Base-by-base conservation (phyloP, 2,888 invertebrate genomes). In the Melanchra persicariae region DNA sequence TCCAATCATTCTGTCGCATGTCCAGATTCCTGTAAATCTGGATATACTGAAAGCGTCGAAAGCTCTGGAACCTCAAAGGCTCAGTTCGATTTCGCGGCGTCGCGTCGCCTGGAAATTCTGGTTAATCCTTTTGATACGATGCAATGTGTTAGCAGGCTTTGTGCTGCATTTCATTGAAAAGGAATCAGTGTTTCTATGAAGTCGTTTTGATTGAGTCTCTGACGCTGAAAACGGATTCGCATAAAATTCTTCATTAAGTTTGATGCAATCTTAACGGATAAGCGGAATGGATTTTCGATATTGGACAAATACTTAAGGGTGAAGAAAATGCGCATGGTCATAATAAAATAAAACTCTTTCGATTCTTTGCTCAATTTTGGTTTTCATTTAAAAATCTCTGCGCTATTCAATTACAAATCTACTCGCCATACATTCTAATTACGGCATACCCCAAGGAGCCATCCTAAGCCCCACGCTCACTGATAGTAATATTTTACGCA, bases 1-100 rank as follows among this genome's bases (percentile, higher is more conserved):
- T 83, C 74, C 84, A 85, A 85, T 83, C 77, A 60, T 71, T 65
- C 62, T 64, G 71, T 74, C 57, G 58, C 51, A 24, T 54, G 58
- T 70, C 55, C 71, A 62, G 66, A 55, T 76, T 65, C 64, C 70
- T 71, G 65, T 80, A 76, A 82, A 81, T 79, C 77, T 67, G 57
- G 70, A 62, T 74, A 65, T 65, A 74, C 65, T 69, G 63, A 24
- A 59, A 66, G 64, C 49, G n/a, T 58, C 64, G 65, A 62, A 77
- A 37, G 30, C 43, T 62, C 26, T 40, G 26, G 43, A 37, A 24
- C 62, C 72, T 68, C 63, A 79, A 71, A 77, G 47, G 26, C 52
- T 9, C 30, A 26, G 63, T 65, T 62, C 30, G 12, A 57, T 62
- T 70, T 54, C 34, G 57, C 17, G 24, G 26, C 17, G 43, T 17